Evolutionary conservation across 2,888 invertebrate species (phyloP).

Genomic region (Hypomecis atomaria): DNA sequence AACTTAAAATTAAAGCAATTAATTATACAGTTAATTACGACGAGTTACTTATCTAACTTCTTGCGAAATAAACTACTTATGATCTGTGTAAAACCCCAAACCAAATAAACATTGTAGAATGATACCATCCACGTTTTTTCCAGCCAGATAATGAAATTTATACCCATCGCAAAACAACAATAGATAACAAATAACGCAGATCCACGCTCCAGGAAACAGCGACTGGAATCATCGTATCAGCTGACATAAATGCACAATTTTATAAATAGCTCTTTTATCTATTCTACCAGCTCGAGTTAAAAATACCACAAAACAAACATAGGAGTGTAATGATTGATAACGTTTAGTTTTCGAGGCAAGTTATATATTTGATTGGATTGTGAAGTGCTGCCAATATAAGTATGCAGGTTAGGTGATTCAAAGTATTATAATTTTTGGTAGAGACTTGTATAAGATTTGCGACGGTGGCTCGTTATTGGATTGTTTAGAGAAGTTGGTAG

Average conservation of each 20-base stretch:
- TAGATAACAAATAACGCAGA: slow-evolving; percentile 23
- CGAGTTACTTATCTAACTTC: no score
- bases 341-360: slow-evolving; percentile 32
- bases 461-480: background rate
- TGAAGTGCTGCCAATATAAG: no score
- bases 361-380: no score
- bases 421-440: background rate
- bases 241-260: slow-evolving; percentile 22
- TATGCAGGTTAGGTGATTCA: background rate
- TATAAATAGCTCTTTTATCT: slow-evolving; percentile 18
- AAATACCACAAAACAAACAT: slow-evolving; percentile 15
- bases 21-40: no score
- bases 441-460: background rate
- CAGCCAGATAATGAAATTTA: slow-evolving; percentile 4
- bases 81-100: no score
- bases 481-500: background rate
- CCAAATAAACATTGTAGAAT: background rate
- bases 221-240: slow-evolving; percentile 22
- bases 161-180: slow-evolving; percentile 22
- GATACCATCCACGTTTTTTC: background rate
- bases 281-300: slow-evolving; percentile 7
- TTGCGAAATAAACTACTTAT: no score
- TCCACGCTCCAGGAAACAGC: slow-evolving; percentile 24
- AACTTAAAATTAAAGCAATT: no score
- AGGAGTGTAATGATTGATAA: slow-evolving; percentile 33